Evolutionary conservation across 2,888 invertebrate genomes (phyloP), one percentile per base, ranked within the genome.

Genomic region (Carterocephalus palaemon): DNA sequence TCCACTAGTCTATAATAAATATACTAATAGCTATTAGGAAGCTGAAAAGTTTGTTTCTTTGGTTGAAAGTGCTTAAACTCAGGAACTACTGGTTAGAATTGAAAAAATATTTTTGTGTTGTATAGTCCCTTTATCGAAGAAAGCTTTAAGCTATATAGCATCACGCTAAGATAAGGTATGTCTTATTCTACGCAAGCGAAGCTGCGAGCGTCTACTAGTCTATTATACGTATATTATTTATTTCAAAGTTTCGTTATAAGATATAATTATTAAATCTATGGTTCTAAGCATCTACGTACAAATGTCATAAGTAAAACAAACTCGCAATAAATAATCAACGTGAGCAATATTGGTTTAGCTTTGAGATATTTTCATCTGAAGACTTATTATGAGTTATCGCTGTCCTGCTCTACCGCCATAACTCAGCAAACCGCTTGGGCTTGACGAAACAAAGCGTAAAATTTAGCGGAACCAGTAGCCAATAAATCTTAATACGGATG

Each of bases 301-400:
- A 19, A 28, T 8, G 19, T 12, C 28, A 28, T 28, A 38, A 38
- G 16, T 23, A 23, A 15, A 15, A 23, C 15, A n/a, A 20, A 17
- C 26, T 7, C 26, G 26, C 20, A 13, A 38, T 38, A 38, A 28
- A 38, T 38, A n/a, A 38, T 13, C 2, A 5, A 1, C 28, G 28
- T 20, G 6, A 38, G 28, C 38, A 38, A 38, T 38, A 38, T 38
- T 38, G 38, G 26, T 38, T 38, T 20, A 28, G 38, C 13, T 19
- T 28, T 28, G 38, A 38, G 28, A 28, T 38, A 38, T 37, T 26
- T n/a, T 37, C 37, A 37, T 37, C 37, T 37, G 37, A 17, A 26
- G 37, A 37, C 26, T 37, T 37, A 26, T 37, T 37, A 26, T 37
- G 37, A 37, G 37, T 37, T 37, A 37, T 19, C 19, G 37, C 26